Conservation (phyloP, 2,888 invertebrate species). For the Cyclophora punctaria region DNA sequence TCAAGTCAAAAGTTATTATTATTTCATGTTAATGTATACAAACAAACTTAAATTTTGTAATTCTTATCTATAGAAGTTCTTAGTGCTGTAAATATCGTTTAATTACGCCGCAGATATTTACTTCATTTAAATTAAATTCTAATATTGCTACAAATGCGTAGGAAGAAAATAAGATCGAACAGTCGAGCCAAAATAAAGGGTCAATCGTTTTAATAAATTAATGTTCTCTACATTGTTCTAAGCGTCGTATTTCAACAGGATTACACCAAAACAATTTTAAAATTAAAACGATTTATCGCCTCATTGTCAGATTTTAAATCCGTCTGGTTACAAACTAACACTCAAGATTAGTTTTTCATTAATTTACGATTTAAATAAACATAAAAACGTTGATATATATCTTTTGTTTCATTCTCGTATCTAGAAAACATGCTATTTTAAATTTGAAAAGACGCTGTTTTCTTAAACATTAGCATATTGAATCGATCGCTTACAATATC, state of each 20-base stretch:
- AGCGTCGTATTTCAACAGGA: neutral
- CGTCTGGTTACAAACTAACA: too few relatives aligned
- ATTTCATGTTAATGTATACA: conserved; percentile 17
- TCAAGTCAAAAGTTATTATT: conserved; percentile 8
- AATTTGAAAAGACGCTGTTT: too few relatives aligned
- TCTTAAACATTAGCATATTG: too few relatives aligned
- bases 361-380: too few relatives aligned
- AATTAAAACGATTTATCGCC: too few relatives aligned
- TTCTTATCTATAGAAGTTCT: conserved; percentile 7
- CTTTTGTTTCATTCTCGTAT: too few relatives aligned
- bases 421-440: too few relatives aligned
- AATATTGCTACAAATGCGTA: conserved; percentile 1
- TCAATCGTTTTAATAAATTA: neutral
- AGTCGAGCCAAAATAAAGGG: neutral
- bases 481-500: neutral
- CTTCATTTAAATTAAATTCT: conserved; percentile 10
- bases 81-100: conserved; percentile 5
- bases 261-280: neutral
- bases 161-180: neutral
- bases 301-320: too few relatives aligned
- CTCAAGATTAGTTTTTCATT: too few relatives aligned
- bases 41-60: conserved; percentile 5
- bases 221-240: neutral
- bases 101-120: conserved; percentile 5
- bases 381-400: too few relatives aligned